Base-by-base conservation (phyloP, 2,797 vertebrate genomes). In the Hephaestus fuliginosus region DNA sequence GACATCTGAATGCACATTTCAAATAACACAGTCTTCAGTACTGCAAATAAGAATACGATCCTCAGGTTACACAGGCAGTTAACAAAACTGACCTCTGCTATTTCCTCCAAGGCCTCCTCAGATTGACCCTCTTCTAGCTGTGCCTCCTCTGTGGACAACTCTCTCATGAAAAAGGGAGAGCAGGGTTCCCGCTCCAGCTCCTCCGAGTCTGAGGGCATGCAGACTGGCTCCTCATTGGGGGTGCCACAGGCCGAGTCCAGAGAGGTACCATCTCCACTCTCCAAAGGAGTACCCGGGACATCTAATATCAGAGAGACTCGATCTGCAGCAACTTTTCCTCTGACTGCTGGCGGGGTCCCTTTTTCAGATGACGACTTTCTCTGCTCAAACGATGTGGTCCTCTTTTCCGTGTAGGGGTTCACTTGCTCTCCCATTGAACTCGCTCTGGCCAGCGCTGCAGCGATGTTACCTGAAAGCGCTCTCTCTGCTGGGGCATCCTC, bases 151-250 rank as follows among this genome's bases (percentile, higher is more conserved):
- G 64, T 67, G n/a, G 67, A 77, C 53, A 91, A 86, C 12, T 91
- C 88, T 20, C 36, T 87, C 14, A 73, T 78, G 7, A 52, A 30
- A 13, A 78, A 5, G 22, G 88, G 79, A 41, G 76, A 41, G 22
- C n/a, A 52, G 15, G 61, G 2, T 10, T 90, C 91, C 14, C 46
- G 71, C 2, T 92, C 91, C 25, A 56, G 43, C 36, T 89, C 88
- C 28, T 94, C 94, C 0, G 66, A 84, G 11, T 95, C 93, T 8
- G 75, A 95, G 33, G 64, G 41, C 58, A 81, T 6, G 57, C 25
- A 77, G 30, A 41, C 52, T 39, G 8, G 87, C 14, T 96, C 95
- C 52, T 95, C 94, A 11, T 15, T 84, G 22, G 84, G 81, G 36
- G 86, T 82, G 18, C 63, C 89, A 61, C 85, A 66, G 30, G 70